Evolutionary conservation across 2,888 invertebrate species (phyloP).

Genomic region (Eupithecia subfuscata): DNA sequence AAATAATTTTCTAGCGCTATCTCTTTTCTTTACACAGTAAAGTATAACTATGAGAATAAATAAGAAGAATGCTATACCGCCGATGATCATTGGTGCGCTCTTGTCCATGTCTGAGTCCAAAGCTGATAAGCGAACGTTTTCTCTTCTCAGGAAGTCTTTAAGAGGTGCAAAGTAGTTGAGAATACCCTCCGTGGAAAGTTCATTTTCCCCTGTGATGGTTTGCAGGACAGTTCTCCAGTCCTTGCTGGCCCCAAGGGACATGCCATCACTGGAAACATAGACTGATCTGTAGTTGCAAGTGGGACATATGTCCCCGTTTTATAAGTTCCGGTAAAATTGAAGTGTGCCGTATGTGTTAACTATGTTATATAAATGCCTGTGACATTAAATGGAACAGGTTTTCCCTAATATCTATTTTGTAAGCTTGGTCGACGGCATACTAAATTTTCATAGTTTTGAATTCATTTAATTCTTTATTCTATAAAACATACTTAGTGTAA

Average conservation of each 20-base stretch:
- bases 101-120: slow-evolving; percentile 67
- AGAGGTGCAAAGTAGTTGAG: slow-evolving; percentile 71
- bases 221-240: slow-evolving; percentile 75
- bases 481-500: too few relatives aligned
- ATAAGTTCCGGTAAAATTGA: too few relatives aligned
- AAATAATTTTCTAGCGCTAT: slow-evolving; percentile 62
- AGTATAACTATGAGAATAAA: slow-evolving; percentile 68
- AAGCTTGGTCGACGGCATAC: too few relatives aligned
- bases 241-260: slow-evolving; percentile 76
- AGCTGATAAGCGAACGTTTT: slow-evolving; percentile 60
- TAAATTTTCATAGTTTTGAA: too few relatives aligned
- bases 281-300: background rate
- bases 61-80: slow-evolving; percentile 66
- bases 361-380: too few relatives aligned
- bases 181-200: slow-evolving; percentile 72
- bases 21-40: slow-evolving; percentile 73
- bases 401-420: too few relatives aligned
- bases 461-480: too few relatives aligned
- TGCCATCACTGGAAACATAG: slow-evolving; percentile 68
- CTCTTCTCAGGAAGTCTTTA: slow-evolving; percentile 60
- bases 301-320: too few relatives aligned
- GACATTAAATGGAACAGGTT: too few relatives aligned
- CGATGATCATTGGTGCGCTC: slow-evolving; percentile 73
- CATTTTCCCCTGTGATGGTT: slow-evolving; percentile 73
- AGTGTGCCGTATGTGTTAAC: too few relatives aligned